These are phyloP conservation scores for Aeoliscus strigatus DNA, from an alignment of 2,797 vertebrate species.

Conservation along the genomic window DNA sequence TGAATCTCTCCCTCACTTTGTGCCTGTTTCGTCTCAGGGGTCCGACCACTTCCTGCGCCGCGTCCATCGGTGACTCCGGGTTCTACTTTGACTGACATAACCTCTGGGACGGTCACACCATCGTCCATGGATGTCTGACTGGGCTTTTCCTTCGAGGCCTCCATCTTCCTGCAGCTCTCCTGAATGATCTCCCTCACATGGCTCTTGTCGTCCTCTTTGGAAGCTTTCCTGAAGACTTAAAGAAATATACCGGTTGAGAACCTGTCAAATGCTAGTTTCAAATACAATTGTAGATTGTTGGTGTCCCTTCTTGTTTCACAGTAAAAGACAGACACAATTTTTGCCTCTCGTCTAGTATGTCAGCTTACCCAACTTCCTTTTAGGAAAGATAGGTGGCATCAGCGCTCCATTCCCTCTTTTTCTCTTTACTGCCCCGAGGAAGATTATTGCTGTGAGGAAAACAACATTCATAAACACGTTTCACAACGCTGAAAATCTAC, in stretches of 20 bases:
- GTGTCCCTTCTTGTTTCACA: too few species aligned
- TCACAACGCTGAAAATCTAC: neutral
- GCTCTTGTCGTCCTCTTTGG: neutral
- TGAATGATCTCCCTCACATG: neutral
- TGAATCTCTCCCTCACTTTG: neutral
- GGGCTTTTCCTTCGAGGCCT: neutral
- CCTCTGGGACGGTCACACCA: neutral
- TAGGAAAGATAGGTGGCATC: neutral
- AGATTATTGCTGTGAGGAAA: neutral
- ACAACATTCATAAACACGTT: neutral
- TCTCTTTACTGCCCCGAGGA: constrained; percentile 3
- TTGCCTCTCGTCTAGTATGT: too few species aligned
- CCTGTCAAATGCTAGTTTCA: too few species aligned
- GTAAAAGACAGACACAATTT: too few species aligned
- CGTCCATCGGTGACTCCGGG: neutral
- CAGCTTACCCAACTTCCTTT: constrained; percentile 44
- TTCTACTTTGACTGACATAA: neutral
- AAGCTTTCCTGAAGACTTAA: constrained; percentile 34
- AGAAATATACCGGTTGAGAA: neutral
- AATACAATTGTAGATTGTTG: neutral
- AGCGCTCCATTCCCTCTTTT: neutral
- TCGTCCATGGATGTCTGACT: neutral
- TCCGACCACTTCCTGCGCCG: neutral
- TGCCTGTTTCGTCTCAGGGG: neutral
- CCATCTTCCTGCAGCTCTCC: neutral